phyloP scores from a whole-genome alignment of 2,888 invertebrate genomes.

The Caenorhabditis imperialis region DNA sequence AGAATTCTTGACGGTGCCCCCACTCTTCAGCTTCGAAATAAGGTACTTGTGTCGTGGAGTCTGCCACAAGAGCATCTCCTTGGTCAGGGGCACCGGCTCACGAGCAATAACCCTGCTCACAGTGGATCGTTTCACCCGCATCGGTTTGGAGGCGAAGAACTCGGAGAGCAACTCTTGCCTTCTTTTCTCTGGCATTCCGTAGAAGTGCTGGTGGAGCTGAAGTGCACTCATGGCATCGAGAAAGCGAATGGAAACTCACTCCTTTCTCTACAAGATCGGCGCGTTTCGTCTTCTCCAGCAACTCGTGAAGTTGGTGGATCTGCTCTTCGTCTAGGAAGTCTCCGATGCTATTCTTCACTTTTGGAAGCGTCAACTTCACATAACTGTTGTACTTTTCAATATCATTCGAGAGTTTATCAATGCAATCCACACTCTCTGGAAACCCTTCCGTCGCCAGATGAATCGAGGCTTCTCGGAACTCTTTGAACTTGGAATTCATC shows the following conservation, averaged over 20 bases:
- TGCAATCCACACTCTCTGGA: conserved; percentile 41
- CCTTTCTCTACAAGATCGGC: conserved; percentile 50
- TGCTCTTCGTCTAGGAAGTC: conserved; percentile 52
- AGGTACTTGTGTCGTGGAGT: conserved; percentile 22
- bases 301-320: conserved; percentile 41
- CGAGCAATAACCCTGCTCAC: conserved; percentile 17
- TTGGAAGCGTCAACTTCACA: conserved; percentile 8
- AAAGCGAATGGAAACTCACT: conserved; percentile 26
- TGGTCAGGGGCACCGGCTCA: conserved; percentile 38
- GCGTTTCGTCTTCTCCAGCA: conserved; percentile 46
- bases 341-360: conserved; percentile 3
- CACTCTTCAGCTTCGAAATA: conserved; percentile 8
- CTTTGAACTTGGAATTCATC: conserved; percentile 46
- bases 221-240: no score
- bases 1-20: conserved; percentile 17
- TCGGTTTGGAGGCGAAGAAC: conserved; percentile 53
- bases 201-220: conserved; percentile 51
- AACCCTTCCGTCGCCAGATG: conserved; percentile 18
- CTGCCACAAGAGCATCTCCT: conserved; percentile 54
- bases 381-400: conserved; percentile 27
- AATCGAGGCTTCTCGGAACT: conserved; percentile 39
- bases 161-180: conserved; percentile 47
- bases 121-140: conserved; percentile 28
- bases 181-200: conserved; percentile 49
- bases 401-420: conserved; percentile 23